phyloP scores from a whole-genome alignment of 2,888 invertebrate genomes.

The Nymphalis polychloros region DNA sequence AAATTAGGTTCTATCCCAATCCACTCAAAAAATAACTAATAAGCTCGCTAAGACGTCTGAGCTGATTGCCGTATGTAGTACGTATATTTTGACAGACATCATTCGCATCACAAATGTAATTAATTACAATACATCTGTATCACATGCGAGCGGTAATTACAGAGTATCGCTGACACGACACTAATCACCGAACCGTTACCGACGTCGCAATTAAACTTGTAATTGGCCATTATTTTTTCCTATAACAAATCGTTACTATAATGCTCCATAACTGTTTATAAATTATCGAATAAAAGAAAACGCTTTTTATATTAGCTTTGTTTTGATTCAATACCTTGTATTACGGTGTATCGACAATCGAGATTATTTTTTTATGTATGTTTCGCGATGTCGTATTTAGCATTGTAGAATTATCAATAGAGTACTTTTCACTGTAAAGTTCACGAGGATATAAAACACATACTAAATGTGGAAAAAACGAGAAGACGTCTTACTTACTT shows the following conservation, averaged over 20 bases:
- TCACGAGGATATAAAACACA: background rate
- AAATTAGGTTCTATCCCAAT: too few relatives aligned
- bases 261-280: background rate
- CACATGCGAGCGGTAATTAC: background rate
- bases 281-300: background rate
- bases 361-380: background rate
- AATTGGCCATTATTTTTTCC: constrained; percentile 9
- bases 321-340: background rate
- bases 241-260: constrained; percentile 1
- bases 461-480: background rate
- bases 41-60: too few relatives aligned
- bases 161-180: background rate
- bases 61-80: too few relatives aligned
- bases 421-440: background rate
- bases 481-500: constrained; percentile 22
- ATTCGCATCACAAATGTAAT: background rate
- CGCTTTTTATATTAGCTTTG: background rate
- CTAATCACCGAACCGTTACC: constrained; percentile 9
- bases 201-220: background rate
- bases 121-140: background rate
- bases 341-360: too few relatives aligned
- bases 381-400: background rate
- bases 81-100: too few relatives aligned
- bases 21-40: too few relatives aligned
- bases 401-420: background rate